Conservation (phyloP, 2,888 invertebrate genomes). For the Rugalucina vietnamica region DNA sequence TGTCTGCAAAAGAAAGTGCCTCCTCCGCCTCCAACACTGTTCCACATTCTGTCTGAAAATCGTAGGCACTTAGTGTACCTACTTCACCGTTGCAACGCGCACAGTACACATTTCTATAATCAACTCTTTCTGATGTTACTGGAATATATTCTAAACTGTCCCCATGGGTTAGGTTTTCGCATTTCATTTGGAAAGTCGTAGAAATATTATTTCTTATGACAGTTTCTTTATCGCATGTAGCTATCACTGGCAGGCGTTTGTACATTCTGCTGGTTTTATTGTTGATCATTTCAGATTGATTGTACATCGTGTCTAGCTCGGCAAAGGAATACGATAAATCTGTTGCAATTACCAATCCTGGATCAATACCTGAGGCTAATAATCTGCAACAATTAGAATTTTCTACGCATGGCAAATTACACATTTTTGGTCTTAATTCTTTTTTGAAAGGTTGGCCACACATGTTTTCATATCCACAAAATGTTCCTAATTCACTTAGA, state of each 20-base stretch:
- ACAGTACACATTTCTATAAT: slow-evolving; percentile 14
- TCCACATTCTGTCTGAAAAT: background rate
- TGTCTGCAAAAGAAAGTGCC: background rate
- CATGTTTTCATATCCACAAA: background rate
- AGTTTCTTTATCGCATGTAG: background rate
- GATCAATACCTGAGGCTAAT: background rate
- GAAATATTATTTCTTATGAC: too few species aligned
- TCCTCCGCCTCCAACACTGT: background rate
- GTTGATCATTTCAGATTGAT: too few species aligned
- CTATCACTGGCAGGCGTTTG: background rate
- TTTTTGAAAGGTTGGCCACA: background rate
- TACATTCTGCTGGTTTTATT: background rate
- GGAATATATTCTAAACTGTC: background rate
- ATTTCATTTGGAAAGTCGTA: background rate
- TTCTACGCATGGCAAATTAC: background rate
- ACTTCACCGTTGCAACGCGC: background rate
- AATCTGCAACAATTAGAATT: background rate
- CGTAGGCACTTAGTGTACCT: background rate
- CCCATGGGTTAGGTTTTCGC: background rate
- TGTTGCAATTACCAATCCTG: background rate
- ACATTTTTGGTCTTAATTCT: background rate
- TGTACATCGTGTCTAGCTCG: background rate
- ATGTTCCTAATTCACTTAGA: background rate
- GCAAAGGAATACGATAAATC: background rate
- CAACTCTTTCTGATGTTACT: background rate